Evolutionary conservation across 2,797 vertebrate genomes (phyloP).

Genomic region (Lepidocolaptes lacrymiger): DNA sequence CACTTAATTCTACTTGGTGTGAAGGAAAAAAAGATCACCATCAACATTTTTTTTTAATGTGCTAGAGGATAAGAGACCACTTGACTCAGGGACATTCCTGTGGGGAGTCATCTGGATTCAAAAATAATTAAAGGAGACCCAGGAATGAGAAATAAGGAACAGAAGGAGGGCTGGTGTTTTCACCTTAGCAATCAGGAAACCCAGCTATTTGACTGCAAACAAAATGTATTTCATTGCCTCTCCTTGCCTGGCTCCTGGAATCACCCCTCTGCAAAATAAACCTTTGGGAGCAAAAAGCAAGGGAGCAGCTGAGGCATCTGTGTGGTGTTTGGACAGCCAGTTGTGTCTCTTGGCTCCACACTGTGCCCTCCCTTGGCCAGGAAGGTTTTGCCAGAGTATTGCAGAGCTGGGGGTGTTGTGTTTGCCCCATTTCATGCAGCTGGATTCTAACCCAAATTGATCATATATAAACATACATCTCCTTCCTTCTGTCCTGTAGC

Average conservation of each 20-base stretch:
- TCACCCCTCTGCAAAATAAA: neutral
- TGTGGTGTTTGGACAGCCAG: neutral
- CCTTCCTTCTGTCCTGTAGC: neutral
- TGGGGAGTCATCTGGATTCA: neutral
- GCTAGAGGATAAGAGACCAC: neutral
- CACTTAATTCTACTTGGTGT: neutral
- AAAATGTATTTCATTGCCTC: neutral
- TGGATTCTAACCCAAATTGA: neutral
- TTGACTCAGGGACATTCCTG: neutral
- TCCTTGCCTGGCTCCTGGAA: neutral
- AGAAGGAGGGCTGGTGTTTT: neutral
- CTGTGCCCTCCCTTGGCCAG: neutral
- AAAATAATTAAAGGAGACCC: neutral
- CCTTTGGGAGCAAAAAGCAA: neutral
- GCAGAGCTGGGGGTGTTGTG: accelerated
- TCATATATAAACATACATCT: neutral
- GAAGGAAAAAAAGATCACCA: neutral
- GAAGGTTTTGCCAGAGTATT: neutral
- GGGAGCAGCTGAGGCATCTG: neutral
- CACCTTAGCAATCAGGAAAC: neutral
- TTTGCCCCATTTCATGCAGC: neutral
- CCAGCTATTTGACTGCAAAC: neutral
- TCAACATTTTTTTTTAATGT: neutral
- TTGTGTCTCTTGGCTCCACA: neutral
- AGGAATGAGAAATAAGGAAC: neutral